Evolutionary conservation across 2,888 invertebrate species (phyloP).

Genomic region (Amblyjoppa proteus): DNA sequence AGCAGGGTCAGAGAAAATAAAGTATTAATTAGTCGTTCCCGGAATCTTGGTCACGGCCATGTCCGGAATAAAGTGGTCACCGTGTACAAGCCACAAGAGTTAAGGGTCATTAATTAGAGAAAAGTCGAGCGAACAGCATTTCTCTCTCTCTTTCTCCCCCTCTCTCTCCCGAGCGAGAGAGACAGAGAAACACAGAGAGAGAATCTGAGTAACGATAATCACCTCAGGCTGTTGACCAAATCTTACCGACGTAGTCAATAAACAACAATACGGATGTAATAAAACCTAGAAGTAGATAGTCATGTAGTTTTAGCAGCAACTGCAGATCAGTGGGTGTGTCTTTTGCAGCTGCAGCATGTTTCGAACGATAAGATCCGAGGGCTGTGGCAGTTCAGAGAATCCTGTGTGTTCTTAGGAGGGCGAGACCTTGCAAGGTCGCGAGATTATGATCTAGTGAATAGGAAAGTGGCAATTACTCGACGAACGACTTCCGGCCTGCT

Average conservation of each 20-base stretch:
- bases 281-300: background rate
- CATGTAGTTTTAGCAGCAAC: background rate
- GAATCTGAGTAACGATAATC: background rate
- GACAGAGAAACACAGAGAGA: background rate
- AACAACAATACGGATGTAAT: too few relatives aligned
- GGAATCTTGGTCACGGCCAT: too few relatives aligned
- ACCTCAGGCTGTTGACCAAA: background rate
- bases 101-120: background rate
- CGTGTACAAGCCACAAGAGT: background rate
- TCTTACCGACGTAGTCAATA: background rate
- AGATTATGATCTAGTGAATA: constrained; percentile 4
- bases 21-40: too few relatives aligned
- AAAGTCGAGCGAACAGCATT: background rate
- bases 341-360: constrained; percentile 5
- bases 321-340: background rate
- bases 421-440: constrained; percentile 1
- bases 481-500: background rate
- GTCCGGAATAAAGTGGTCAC: too few relatives aligned
- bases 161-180: too few relatives aligned
- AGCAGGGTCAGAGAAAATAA: background rate
- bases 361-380: constrained; percentile 4
- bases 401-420: background rate
- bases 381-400: constrained; percentile 4
- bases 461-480: constrained; percentile 22
- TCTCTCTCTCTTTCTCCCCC: too few relatives aligned